These are phyloP conservation scores for Dioctria rufipes DNA, from an alignment of 2,888 invertebrate species.

Conservation along the genomic window DNA sequence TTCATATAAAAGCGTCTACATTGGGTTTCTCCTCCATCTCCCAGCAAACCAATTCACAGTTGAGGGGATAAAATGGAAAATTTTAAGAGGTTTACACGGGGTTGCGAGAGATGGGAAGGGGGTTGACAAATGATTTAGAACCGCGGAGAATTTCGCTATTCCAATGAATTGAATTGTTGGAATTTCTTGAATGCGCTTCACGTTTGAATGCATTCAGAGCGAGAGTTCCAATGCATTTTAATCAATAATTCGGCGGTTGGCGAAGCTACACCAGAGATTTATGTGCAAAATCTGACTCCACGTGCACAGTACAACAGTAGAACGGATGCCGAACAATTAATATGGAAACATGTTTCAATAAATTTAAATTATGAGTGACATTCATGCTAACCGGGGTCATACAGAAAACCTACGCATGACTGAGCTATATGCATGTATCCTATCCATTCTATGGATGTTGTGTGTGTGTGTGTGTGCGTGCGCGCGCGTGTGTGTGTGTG, in stretches of 20 bases:
- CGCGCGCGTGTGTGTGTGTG: no score
- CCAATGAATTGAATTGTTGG: conserved; percentile 21
- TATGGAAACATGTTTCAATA: conserved; percentile 45
- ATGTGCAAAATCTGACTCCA: conserved; percentile 33
- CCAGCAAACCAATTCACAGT: neutral
- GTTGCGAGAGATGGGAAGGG: neutral
- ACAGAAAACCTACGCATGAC: neutral
- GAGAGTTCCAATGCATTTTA: conserved; percentile 14
- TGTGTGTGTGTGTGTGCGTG: no score
- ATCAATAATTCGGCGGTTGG: neutral
- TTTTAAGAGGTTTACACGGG: no score
- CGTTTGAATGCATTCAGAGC: conserved; percentile 36
- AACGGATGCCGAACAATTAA: conserved; percentile 41
- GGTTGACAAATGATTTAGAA: neutral
- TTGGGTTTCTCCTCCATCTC: neutral
- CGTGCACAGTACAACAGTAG: conserved; percentile 23
- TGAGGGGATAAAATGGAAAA: neutral
- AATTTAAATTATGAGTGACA: conserved; percentile 46
- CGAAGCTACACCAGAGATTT: conserved; percentile 12
- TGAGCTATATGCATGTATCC: neutral
- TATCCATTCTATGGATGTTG: no score
- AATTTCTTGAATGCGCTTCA: conserved; percentile 48
- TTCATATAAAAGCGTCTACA: neutral
- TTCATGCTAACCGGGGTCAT: conserved; percentile 4
- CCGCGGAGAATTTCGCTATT: conserved; percentile 10